These are phyloP conservation scores for Taenioides sp. DNA, from an alignment of 2,797 vertebrate species.

Conservation along the genomic window DNA sequence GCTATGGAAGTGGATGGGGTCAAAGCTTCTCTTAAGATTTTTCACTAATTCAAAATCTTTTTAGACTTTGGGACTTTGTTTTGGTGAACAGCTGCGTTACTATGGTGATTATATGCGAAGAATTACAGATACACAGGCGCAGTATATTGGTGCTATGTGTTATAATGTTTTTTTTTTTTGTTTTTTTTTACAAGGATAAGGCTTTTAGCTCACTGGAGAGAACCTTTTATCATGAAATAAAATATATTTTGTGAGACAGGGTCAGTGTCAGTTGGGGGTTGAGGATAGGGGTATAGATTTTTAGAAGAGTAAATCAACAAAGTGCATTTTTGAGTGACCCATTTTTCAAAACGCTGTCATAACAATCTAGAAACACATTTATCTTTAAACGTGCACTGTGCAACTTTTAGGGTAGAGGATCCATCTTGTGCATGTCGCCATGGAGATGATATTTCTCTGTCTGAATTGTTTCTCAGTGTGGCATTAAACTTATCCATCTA, in stretches of 20 bases:
- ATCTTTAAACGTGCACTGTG: not conserved
- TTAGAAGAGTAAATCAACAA: not conserved
- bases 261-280: not conserved
- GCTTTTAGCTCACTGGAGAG: not conserved
- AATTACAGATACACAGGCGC: not conserved
- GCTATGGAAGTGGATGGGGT: not conserved
- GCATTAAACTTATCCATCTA: too few relatives aligned
- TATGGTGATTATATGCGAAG: not conserved
- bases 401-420: too few relatives aligned
- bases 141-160: not conserved
- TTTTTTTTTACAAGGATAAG: not conserved
- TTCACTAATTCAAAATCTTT: not conserved
- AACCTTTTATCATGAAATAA: not conserved
- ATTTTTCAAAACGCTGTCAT: not conserved
- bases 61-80: not conserved
- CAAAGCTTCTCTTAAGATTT: slow-evolving; percentile 1
- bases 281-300: not conserved
- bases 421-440: too few relatives aligned
- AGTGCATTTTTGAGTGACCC: not conserved
- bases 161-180: not conserved
- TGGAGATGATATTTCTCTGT: too few relatives aligned
- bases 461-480: too few relatives aligned
- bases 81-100: too few relatives aligned
- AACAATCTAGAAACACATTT: not conserved
- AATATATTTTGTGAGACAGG: not conserved